Conservation (phyloP, 2,113 vertebrate genomes). For the Perccottus glenii region DNA sequence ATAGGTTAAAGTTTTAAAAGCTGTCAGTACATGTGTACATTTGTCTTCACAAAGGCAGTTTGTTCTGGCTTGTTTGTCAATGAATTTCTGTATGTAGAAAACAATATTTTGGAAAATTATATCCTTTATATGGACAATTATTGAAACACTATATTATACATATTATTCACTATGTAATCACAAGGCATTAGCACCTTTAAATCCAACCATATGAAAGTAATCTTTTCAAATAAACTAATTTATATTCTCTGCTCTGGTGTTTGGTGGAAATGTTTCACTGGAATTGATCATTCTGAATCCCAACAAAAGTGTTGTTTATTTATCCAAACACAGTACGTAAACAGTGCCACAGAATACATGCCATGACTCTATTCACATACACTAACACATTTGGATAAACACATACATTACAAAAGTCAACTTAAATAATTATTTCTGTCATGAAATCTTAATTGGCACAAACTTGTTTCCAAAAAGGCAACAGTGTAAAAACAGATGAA, state of each 20-base stretch:
- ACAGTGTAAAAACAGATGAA: slow-evolving; percentile 64
- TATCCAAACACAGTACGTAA: slow-evolving; percentile 69
- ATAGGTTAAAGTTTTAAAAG: slow-evolving; percentile 42
- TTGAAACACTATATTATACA: slow-evolving; percentile 58
- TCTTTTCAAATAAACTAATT: slow-evolving; percentile 81
- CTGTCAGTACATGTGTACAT: slow-evolving; percentile 33
- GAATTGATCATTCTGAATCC: slow-evolving; percentile 32
- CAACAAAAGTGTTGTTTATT: slow-evolving; percentile 72
- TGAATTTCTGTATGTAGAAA: slow-evolving; percentile 49
- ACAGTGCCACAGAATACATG: slow-evolving; percentile 61
- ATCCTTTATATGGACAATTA: slow-evolving; percentile 68
- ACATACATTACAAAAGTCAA: slow-evolving; percentile 71
- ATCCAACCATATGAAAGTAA: slow-evolving; percentile 69
- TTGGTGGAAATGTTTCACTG: slow-evolving; percentile 8
- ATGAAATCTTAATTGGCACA: slow-evolving; percentile 69
- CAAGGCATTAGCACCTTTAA: slow-evolving; percentile 74
- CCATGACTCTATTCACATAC: slow-evolving; percentile 54
- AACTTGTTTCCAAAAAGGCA: slow-evolving; percentile 67
- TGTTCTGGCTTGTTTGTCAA: slow-evolving; percentile 52
- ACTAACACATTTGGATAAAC: slow-evolving; percentile 61
- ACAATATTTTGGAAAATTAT: slow-evolving; percentile 72
- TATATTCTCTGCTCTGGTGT: slow-evolving; percentile 52
- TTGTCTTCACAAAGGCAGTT: slow-evolving; percentile 43
- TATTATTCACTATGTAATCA: slow-evolving; percentile 74
- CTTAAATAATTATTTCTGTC: slow-evolving; percentile 54